Evolutionary conservation across 2,113 vertebrate genomes (phyloP).

Genomic region (Microcebus jonahi): DNA sequence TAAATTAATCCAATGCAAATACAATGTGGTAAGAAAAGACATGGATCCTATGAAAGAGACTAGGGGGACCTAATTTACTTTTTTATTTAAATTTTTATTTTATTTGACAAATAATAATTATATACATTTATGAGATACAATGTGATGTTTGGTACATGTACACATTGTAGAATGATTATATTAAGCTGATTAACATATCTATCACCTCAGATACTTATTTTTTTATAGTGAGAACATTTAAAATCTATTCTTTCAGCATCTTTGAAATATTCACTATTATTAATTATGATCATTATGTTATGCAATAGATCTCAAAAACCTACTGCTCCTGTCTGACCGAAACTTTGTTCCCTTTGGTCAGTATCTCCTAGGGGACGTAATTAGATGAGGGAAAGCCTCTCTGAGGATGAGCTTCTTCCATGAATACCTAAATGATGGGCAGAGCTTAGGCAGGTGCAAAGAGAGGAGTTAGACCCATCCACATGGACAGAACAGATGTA

Average conservation of each 20-base stretch:
- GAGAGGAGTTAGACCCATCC: not conserved
- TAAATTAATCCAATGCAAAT: constrained; percentile 30
- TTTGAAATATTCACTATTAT: not conserved
- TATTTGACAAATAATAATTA: not conserved
- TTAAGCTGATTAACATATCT: not conserved
- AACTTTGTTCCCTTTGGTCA: not conserved
- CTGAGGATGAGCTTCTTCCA: not conserved
- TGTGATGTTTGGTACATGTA: not conserved
- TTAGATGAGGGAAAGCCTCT: not conserved
- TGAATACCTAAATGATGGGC: not conserved
- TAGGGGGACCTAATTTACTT: not conserved
- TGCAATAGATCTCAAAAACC: not conserved
- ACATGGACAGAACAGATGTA: not conserved
- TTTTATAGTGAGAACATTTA: not conserved
- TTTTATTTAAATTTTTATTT: not conserved
- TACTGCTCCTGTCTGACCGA: not conserved
- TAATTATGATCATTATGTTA: not conserved
- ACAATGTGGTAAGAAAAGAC: not conserved
- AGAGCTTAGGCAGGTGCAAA: not conserved
- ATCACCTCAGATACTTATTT: not conserved
- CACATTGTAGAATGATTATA: not conserved
- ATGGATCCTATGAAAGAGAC: not conserved
- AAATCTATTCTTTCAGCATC: not conserved
- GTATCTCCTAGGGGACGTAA: not conserved
- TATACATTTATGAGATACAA: not conserved